Evolutionary conservation across 2,113 vertebrate genomes (phyloP), one percentile per base, ranked within the genome.

Genomic region (Atrichornis clamosus): DNA sequence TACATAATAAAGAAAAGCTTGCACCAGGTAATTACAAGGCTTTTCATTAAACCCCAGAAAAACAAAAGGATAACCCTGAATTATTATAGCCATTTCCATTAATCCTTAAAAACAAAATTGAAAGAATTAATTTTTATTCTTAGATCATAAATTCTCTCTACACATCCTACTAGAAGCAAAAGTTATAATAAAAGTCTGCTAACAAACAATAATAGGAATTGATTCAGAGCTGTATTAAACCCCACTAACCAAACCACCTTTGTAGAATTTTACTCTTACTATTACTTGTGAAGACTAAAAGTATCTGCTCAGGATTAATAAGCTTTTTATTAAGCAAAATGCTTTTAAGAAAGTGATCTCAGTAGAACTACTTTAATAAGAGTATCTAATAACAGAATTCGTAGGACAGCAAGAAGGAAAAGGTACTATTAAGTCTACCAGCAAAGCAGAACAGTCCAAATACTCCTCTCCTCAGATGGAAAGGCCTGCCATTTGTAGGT

Each of bases 1-100:
- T 76, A 81, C 28, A 64, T 42, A 86, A 52, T 60, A 91, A 87
- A 91, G 37, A 74, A 84, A 92, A 96, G 53, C 33, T 78, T 58
- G 21, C 30, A 58, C 39, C 72, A 65, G 46, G 32, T 73, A 94
- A 85, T 94, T 68, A 85, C 49, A 65, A 74, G 28, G 17, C 6
- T 94, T 93, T 94, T 87, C n/a, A 93, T 68, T 79, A 94, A 72
- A 93, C 59, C 19, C 2, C 7, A 76, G 70, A 93, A 94, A 91
- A 78, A 56, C 0, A 7, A 86, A 84, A 87, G 37, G 32, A 90
- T 82, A 81, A 75, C 44, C 28, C 32, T 96, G 65, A 92, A 87
- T 94, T 87, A 62, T 79, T 84, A 76, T 11, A 87, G 19, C 15
- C 3, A 65, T 85, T 89, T 87, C 16, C 37, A 93, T 76, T 89